Conservation (phyloP, 2,113 vertebrate species). For the Propithecus coquereli region DNA sequence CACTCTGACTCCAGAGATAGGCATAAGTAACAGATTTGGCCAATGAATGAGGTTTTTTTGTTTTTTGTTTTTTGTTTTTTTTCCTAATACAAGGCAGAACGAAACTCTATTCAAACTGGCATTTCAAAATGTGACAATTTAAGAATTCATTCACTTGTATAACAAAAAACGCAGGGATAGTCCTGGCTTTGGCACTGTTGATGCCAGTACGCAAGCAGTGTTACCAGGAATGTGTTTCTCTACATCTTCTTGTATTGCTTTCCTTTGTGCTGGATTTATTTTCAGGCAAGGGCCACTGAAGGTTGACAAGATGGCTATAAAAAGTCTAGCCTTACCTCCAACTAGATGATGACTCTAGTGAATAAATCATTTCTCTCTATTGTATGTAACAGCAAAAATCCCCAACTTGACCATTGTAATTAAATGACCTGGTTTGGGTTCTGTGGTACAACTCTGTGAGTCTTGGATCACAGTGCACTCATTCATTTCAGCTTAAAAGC, state of each 20-base stretch:
- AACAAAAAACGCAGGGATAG: background rate
- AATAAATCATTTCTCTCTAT: background rate
- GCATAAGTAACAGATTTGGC: background rate
- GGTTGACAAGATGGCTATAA: background rate
- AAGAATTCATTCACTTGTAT: background rate
- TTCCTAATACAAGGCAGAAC: no score
- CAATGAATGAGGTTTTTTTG: background rate
- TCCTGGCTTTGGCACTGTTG: accelerated
- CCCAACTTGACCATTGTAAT: background rate
- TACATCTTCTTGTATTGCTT: background rate
- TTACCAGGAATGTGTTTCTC: background rate
- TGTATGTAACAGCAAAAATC: background rate
- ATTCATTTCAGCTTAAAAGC: no score
- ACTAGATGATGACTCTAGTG: background rate
- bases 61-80: no score
- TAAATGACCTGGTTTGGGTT: background rate
- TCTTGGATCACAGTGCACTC: background rate
- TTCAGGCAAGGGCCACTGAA: background rate
- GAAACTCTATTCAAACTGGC: background rate
- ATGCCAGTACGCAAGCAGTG: accelerated
- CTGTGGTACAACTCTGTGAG: background rate
- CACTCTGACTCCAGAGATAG: background rate
- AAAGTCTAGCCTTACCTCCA: background rate
- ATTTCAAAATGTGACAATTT: background rate
- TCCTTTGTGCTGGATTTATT: background rate